Percentiles rank a stretch among this genome's conserved stretches.
These are phyloP conservation scores for Spodoptera picta DNA, from an alignment of 2,888 invertebrate genomes.

Conservation along the genomic window DNA sequence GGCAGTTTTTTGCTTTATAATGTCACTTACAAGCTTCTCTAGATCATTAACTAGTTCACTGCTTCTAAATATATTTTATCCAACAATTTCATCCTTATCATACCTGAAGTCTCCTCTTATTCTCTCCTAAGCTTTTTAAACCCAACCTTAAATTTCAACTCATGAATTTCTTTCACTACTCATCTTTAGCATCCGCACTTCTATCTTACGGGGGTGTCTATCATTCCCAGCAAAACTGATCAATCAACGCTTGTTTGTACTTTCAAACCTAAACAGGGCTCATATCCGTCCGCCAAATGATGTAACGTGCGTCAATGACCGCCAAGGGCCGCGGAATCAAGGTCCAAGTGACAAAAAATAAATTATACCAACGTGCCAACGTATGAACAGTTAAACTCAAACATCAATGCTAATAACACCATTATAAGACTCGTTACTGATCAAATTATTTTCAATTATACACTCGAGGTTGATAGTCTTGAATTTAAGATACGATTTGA, in stretches of 20 bases:
- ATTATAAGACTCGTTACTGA: constrained; percentile 15
- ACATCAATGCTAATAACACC: constrained; percentile 16
- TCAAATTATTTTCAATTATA: constrained; percentile 4
- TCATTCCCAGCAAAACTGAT: neutral
- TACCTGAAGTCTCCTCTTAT: too few relatives aligned
- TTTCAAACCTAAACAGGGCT: constrained; percentile 19
- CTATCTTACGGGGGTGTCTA: too few relatives aligned
- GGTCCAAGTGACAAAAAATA: constrained; percentile 49
- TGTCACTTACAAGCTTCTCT: too few relatives aligned
- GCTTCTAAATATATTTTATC: too few relatives aligned
- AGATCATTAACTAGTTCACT: too few relatives aligned
- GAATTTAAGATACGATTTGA: too few relatives aligned
- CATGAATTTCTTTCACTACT: too few relatives aligned
- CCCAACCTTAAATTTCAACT: too few relatives aligned
- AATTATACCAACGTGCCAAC: constrained; percentile 48
- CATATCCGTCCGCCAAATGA: constrained; percentile 42
- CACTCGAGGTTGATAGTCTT: neutral
- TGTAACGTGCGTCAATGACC: constrained; percentile 52
- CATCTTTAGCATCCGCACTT: too few relatives aligned
- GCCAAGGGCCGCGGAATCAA: constrained; percentile 53
- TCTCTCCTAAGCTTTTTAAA: too few relatives aligned
- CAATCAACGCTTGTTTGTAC: constrained; percentile 10
- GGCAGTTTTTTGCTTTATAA: too few relatives aligned
- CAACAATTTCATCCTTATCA: too few relatives aligned
- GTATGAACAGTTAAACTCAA: constrained; percentile 25